Evolutionary conservation across 2,888 invertebrate genomes (phyloP), one percentile per base, ranked within the genome.

Genomic region (Parnassius smintheus): DNA sequence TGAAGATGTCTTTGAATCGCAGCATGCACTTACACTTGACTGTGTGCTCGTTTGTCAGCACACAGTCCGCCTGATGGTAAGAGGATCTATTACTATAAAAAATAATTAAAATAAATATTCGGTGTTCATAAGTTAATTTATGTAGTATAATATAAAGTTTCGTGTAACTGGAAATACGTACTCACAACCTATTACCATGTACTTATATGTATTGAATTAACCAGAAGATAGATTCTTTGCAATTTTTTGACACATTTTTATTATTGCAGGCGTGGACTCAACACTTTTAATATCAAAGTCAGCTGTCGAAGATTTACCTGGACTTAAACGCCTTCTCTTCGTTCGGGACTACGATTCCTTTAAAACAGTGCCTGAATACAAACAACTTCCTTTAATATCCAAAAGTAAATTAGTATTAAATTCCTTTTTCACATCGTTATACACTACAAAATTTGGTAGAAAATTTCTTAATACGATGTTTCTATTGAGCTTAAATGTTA

Each of bases 401-500:
- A 77, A 70, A 65, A 74, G 70, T 45, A 72, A 68, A 53, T 35
- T 79, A 7, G 68, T 68, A 44, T 55, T 65, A 4, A 18, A 59
- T 13, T 51, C 54, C 0, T n/a, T 74, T 0, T 9, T 72, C 10
- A 12, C 53, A 8, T 41, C 44, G 12, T 68, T 92, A 35, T 83
- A 90, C 59, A 75, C 80, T 45, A 90, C 83, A 58, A 68, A 69
- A 60, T 76, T 93, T 60, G 92, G 94, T n/a, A 90, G 94, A 9
- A 78, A 85, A 44, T 88, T 92, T 66, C 85, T 94, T 35, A 95
- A 95, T 73, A 8, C n/a, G 1, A 51, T 51, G 7, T 92, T 94
- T 75, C 85, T 89, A 73, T 73, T 94, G 1, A 87, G 93, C 13
- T 76, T 96, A 12, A 92, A 93, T 67, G 75, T 96, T 0, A 94